These are phyloP conservation scores for Eidolon helvum DNA, from an alignment of 2,113 vertebrate genomes.

Conservation along the genomic window DNA sequence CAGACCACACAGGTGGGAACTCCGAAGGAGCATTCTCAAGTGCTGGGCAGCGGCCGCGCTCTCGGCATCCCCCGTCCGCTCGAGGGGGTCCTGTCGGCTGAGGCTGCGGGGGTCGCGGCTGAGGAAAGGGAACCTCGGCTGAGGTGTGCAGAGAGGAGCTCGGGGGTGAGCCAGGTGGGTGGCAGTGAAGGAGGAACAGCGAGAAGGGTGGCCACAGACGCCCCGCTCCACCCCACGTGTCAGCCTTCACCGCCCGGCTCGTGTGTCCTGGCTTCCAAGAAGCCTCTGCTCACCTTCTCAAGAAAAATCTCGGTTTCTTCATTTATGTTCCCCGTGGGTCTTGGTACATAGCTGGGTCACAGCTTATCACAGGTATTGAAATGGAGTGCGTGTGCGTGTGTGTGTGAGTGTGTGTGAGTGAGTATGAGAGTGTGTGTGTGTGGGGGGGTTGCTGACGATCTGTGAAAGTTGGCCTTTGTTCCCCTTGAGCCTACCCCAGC, in stretches of 20 bases:
- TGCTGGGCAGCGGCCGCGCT: rapidly evolving
- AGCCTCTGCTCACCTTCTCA: background rate
- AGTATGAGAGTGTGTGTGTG: background rate
- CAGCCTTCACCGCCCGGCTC: background rate
- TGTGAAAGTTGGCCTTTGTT: background rate
- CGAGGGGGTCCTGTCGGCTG: background rate
- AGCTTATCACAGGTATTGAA: background rate
- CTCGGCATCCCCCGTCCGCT: background rate
- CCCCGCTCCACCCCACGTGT: background rate
- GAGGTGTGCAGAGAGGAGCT: background rate
- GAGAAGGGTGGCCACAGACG: background rate
- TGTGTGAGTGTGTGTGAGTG: background rate
- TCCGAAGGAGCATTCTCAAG: background rate
- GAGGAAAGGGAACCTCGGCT: background rate
- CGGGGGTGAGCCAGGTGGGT: background rate
- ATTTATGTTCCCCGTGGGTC: background rate
- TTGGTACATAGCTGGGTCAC: background rate
- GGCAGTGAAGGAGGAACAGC: background rate
- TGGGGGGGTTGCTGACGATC: too few species aligned
- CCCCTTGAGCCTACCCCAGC: background rate
- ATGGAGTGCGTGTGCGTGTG: background rate
- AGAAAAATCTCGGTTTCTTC: background rate
- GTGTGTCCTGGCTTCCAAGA: background rate
- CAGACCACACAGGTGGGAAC: background rate
- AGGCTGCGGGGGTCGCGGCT: background rate